Base-by-base conservation (phyloP, 1,140 invertebrate species). In the Argopecten irradians region DNA sequence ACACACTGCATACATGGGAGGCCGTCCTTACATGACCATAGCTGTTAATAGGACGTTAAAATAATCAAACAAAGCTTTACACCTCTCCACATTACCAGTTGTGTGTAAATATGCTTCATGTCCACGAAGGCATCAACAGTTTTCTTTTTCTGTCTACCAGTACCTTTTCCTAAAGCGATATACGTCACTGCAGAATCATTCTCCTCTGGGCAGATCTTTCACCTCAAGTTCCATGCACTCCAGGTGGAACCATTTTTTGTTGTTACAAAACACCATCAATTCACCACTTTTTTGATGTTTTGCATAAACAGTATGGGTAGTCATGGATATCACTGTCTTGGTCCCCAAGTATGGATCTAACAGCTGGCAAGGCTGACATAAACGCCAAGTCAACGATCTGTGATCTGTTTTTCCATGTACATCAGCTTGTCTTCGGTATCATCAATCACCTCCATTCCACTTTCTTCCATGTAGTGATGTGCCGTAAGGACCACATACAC, bases 211-310 rank as follows among this genome's bases (percentile, higher is more conserved):
- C 0, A 90, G 33, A 41, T 87, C 89, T 11, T 86, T 87, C 35
- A 87, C 87, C 19, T 86, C 83, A 82, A 90, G 85, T 5, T 87
- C n/a, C 11, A 90, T 1, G 34, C 89, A 90, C 32, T 86, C 71
- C 55, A 90, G 43, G 35, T 90, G 87, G 41, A 84, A 90, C 87
- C 89, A 90, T 13, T 86, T 84, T 22, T 34, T 85, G 35, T 33
- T 82, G 5, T 28, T 55, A 13, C 82, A 39, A 34, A 19, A 34
- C 19, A 84, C 43, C 43, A 84, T 88, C n/a, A 82, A 13, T 39
- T 39, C 36, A 2, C 5, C 85, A 1, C 19, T 34, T 39, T 22
- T 43, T 11, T 35, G n/a, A 8, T 32, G 13, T 28, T 28, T 28
- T 28, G 1, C 28, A 43, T 9, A 86, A 0, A 43, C 28, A 35